Conservation (phyloP, 2,797 vertebrate genomes). For the Salarias fasciatus region DNA sequence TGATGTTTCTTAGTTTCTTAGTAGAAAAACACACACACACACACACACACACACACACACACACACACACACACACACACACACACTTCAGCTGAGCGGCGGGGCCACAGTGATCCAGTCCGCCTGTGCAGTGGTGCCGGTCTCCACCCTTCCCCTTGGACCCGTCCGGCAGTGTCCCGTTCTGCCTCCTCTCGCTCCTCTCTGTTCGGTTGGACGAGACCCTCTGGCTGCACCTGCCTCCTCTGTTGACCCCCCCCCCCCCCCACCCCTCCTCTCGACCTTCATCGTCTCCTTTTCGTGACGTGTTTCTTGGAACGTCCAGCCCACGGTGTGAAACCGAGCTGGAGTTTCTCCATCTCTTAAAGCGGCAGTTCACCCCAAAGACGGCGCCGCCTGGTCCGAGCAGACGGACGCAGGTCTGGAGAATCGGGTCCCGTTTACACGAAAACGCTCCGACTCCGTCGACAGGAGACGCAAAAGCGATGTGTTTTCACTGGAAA, state of each 20-base stretch:
- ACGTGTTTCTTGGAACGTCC: conserved; percentile 51
- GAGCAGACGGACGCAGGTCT: background rate
- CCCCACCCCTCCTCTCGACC: conserved; percentile 1
- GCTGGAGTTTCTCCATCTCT: conserved; percentile 65
- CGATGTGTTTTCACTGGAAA: no score
- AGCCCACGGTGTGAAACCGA: conserved; percentile 60
- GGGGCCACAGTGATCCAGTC: conserved; percentile 75
- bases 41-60: conserved; percentile 1
- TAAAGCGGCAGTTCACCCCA: conserved; percentile 68
- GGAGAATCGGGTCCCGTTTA: background rate
- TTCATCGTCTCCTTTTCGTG: conserved; percentile 34
- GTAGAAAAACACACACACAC: conserved; percentile 32
- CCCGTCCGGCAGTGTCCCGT: no score
- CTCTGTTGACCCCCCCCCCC: conserved; percentile 70
- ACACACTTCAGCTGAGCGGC: no score
- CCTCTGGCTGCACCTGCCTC: conserved; percentile 72
- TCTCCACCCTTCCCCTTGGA: conserved; percentile 62
- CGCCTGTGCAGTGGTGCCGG: conserved; percentile 48
- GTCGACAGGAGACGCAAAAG: no score
- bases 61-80: background rate
- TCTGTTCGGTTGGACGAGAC: conserved; percentile 70
- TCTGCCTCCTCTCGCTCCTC: conserved; percentile 60
- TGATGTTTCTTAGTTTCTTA: conserved; percentile 56
- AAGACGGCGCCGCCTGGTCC: conserved; percentile 5
- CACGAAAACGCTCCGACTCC: no score